These are phyloP conservation scores for Drosophila albomicans DNA, from an alignment of 1,140 invertebrate species.

Conservation along the genomic window DNA sequence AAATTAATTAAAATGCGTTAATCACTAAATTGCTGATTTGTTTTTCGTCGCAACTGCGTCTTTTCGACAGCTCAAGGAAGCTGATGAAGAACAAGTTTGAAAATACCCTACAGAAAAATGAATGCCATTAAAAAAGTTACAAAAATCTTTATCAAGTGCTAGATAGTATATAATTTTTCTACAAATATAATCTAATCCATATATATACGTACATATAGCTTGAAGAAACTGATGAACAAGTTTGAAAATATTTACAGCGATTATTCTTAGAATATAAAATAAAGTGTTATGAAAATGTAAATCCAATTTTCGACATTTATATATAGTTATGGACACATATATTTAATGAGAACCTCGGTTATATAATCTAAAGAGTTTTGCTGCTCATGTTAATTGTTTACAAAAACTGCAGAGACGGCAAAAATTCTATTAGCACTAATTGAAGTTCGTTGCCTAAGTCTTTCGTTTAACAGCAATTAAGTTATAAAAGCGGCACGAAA, in stretches of 20 bases:
- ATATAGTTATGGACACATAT: background rate
- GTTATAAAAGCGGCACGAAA: constrained; percentile 1
- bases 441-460: constrained; percentile 66
- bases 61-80: background rate
- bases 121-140: background rate
- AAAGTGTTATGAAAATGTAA: background rate
- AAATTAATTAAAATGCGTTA: constrained; percentile 43
- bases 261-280: too few relatives aligned
- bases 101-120: background rate
- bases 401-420: background rate
- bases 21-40: constrained; percentile 25
- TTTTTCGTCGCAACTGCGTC: constrained; percentile 6
- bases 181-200: too few relatives aligned
- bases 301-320: background rate
- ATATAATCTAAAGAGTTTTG: background rate
- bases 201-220: too few relatives aligned
- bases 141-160: background rate
- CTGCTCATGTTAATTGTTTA: background rate
- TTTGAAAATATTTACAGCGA: too few relatives aligned
- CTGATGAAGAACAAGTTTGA: background rate
- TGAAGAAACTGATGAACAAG: too few relatives aligned
- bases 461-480: constrained; percentile 44
- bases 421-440: background rate
- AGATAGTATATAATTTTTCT: too few relatives aligned
- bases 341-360: background rate